Base-by-base conservation (phyloP, 2,113 vertebrate species). In the Perca schrenkii region DNA sequence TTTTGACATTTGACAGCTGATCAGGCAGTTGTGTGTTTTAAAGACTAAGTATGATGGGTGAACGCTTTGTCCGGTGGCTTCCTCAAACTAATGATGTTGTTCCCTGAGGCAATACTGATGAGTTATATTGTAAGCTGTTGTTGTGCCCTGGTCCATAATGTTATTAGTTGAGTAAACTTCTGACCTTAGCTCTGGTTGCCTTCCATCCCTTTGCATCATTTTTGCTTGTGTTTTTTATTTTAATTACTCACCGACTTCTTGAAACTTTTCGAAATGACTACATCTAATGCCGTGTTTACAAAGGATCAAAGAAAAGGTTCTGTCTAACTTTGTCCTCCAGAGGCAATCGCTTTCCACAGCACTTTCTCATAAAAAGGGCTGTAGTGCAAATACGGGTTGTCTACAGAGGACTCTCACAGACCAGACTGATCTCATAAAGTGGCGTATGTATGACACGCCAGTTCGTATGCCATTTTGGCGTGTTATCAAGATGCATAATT, bases 1-100 rank as follows among this genome's bases (percentile, higher is more conserved):
- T 28, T 71, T 57, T 71, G 71, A 80, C 87, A 77, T 86, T 80
- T 77, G 71, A 75, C 53, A 66, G 8, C 60, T 34, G 73, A 57
- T 25, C 65, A 40, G 56, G 34, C 34, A 76, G 34, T 61, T 68
- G n/a, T 52, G 21, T 72, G 56, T 54, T 72, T 84, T 75, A 47
- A 7, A 49, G 40, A 25, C 54, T 31, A 78, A 77, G 47, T 43
- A 43, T 77, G 50, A 50, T 17, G 36, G 57, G 8, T 69, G 76
- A 79, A 57, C 49, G 36, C 66, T 54, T 28, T 69, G 50, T 36
- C 64, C 64, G 53, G 22, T 14, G 16, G 65, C 47, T 75, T 76
- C 62, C 61, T 64, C 50, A 65, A 43, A 57, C 53, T 72, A 83
- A 80, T 80, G 73, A 80, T 77, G 80, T 68, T 65, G 57, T 67